Conservation (phyloP, 2,888 invertebrate genomes). For the Nomada flava region DNA sequence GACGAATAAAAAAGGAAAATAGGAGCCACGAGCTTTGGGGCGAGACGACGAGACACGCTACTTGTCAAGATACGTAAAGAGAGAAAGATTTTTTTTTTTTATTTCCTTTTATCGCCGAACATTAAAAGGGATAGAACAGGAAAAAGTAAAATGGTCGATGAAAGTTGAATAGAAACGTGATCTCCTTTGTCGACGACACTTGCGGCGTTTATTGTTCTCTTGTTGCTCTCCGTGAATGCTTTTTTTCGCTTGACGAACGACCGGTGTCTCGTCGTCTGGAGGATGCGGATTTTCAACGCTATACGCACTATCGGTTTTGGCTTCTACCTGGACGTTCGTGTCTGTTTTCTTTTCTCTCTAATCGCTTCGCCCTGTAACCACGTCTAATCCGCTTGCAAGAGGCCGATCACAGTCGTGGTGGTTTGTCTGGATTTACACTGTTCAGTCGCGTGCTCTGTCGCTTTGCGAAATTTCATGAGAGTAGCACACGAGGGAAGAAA, state of each 20-base stretch:
- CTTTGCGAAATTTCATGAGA: constrained; percentile 4
- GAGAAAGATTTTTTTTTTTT: constrained; percentile 38
- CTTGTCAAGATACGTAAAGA: constrained; percentile 30
- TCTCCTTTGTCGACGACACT: not conserved
- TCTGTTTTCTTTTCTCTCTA: constrained; percentile 45
- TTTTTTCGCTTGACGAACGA: constrained; percentile 28
- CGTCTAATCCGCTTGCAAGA: constrained; percentile 63
- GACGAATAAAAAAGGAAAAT: not conserved
- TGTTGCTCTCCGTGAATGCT: not conserved
- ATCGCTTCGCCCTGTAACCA: constrained; percentile 67
- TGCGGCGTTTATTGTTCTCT: not conserved
- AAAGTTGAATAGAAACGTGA: not conserved
- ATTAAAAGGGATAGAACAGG: too few relatives aligned
- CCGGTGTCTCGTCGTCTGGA: constrained; percentile 71
- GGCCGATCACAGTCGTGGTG: constrained; percentile 45
- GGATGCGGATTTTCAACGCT: constrained; percentile 41
- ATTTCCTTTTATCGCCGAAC: not conserved
- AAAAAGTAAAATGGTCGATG: not conserved
- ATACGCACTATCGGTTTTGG: constrained; percentile 46
- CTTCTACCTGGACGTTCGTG: constrained; percentile 58
- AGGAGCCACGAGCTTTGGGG: constrained; percentile 71
- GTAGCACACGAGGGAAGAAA: not conserved
- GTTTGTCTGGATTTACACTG: constrained; percentile 58
- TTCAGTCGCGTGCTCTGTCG: not conserved
- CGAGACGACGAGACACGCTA: constrained; percentile 67